Conservation (phyloP, 2,113 vertebrate genomes). For the Bufo bufo region DNA sequence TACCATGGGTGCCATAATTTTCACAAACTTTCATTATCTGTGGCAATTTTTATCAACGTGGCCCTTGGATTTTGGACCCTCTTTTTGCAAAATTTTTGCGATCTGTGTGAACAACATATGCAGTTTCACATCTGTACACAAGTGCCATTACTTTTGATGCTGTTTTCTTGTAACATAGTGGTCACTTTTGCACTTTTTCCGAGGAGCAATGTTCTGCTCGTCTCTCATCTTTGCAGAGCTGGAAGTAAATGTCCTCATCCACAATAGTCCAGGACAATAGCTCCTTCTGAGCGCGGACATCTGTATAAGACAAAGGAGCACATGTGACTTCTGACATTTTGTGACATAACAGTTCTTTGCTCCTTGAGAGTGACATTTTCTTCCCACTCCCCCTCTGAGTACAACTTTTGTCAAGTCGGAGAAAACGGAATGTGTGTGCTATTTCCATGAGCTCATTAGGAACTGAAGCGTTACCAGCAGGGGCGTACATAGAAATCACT, state of each 20-base stretch:
- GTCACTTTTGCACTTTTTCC: background rate
- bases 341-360: conserved; percentile 30
- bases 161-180: background rate
- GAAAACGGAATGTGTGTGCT: conserved; percentile 51
- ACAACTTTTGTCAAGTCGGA: conserved; percentile 61
- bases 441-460: conserved; percentile 25
- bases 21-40: no score
- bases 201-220: background rate
- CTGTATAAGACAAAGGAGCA: conserved; percentile 58
- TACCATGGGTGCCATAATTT: no score
- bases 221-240: conserved; percentile 28
- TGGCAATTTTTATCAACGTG: no score
- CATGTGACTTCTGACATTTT: conserved; percentile 67
- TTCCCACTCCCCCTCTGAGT: conserved; percentile 58
- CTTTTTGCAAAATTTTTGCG: no score
- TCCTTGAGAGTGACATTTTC: conserved; percentile 63
- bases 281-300: conserved; percentile 54
- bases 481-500: no score
- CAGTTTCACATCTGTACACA: no score
- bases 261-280: conserved; percentile 63
- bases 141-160: background rate
- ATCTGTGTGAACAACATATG: no score
- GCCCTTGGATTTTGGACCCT: no score
- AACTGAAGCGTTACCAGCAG: background rate
- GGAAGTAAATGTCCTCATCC: conserved; percentile 58